Conservation (phyloP, 1,140 invertebrate genomes). For the Ruditapes philippinarum region DNA sequence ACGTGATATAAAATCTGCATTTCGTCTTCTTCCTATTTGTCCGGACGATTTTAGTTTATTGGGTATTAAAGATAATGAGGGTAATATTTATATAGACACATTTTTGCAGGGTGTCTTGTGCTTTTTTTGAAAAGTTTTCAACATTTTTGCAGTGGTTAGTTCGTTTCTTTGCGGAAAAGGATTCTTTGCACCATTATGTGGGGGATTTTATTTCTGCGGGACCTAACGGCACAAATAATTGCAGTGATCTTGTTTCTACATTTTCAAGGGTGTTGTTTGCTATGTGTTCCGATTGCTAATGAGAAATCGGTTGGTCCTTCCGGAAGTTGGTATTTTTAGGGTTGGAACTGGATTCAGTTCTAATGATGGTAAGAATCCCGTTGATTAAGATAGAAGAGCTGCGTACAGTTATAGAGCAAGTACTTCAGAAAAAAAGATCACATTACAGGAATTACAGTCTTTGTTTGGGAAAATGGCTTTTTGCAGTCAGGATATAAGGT, state of each 20-base stretch:
- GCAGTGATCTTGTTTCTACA: too few species aligned
- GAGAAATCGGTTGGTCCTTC: background rate
- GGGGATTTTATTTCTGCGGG: slow-evolving; percentile 1
- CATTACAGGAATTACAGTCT: slow-evolving; percentile 44
- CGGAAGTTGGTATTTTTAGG: too few species aligned
- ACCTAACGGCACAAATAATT: too few species aligned
- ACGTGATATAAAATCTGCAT: background rate
- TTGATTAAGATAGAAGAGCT: too few species aligned
- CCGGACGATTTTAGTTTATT: background rate
- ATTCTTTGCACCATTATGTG: background rate
- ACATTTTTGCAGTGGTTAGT: slow-evolving; percentile 8
- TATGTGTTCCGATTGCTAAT: too few species aligned
- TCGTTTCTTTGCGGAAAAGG: background rate
- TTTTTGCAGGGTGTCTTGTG: background rate
- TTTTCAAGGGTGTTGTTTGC: too few species aligned
- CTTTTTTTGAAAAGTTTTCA: background rate
- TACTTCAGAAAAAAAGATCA: slow-evolving; percentile 10
- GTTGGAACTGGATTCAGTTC: too few species aligned
- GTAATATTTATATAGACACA: too few species aligned
- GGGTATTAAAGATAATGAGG: background rate
- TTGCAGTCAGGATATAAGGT: slow-evolving; percentile 31
- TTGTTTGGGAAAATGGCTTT: slow-evolving; percentile 54
- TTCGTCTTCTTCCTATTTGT: too few species aligned
- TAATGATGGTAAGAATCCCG: too few species aligned
- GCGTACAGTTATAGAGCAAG: too few species aligned